Conservation (phyloP, 2,888 invertebrate species). For the Stomorhina lunata region DNA sequence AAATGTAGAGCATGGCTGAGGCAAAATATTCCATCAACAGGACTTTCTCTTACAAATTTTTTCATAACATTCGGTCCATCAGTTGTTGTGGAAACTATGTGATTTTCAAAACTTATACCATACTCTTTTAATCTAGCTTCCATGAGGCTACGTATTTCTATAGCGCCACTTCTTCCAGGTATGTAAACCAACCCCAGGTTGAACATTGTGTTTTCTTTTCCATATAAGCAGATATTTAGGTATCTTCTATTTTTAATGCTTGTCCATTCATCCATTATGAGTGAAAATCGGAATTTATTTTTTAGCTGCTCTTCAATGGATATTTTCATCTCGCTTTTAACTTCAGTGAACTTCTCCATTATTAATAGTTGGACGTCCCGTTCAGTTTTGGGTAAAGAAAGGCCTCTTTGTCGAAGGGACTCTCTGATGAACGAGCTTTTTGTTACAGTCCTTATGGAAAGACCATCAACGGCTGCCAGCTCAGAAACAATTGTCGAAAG, state of each 20-base stretch:
- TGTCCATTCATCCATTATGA: constrained; percentile 25
- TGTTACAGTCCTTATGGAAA: constrained; percentile 2
- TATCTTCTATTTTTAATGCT: constrained; percentile 18
- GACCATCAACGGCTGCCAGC: neutral
- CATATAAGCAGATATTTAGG: constrained; percentile 9
- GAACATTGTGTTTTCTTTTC: neutral
- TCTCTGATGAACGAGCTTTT: constrained; percentile 14
- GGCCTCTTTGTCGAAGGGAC: neutral
- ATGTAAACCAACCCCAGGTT: constrained; percentile 19
- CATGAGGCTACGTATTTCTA: neutral
- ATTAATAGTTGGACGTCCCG: constrained; percentile 7
- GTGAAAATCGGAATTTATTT: neutral
- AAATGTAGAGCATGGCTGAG: neutral
- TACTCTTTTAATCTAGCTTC: neutral
- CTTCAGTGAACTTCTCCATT: neutral
- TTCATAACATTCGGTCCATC: neutral
- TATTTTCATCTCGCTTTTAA: neutral
- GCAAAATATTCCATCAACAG: neutral
- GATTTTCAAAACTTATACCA: neutral
- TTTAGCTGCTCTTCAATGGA: neutral
- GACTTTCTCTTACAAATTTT: constrained; percentile 14
- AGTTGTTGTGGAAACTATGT: neutral
- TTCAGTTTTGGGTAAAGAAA: constrained; percentile 7
- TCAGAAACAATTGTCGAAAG: constrained; percentile 9
- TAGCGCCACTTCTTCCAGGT: constrained; percentile 17